Evolutionary conservation across 2,113 vertebrate genomes (phyloP).

Genomic region (Aldabrachelys gigantea): DNA sequence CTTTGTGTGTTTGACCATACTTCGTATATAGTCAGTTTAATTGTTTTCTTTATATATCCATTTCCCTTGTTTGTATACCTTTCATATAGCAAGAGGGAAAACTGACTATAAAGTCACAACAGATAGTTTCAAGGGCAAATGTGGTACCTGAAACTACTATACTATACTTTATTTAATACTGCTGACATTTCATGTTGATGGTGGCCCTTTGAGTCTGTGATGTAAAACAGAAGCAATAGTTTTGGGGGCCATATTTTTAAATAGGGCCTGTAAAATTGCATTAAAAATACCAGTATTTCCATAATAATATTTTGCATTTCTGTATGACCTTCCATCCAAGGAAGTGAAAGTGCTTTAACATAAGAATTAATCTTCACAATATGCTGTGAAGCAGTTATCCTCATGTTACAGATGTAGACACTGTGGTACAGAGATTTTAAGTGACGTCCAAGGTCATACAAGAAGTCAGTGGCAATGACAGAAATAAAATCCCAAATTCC

Average conservation of each 20-base stretch:
- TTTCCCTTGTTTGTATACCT: neutral
- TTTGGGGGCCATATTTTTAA: neutral
- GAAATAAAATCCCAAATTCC: neutral
- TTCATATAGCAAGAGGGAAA: neutral
- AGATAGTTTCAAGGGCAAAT: neutral
- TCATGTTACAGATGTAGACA: neutral
- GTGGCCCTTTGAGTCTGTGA: accelerated
- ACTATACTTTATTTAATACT: neutral
- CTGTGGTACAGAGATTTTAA: neutral
- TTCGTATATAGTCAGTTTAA: neutral
- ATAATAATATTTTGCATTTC: neutral
- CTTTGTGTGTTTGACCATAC: neutral
- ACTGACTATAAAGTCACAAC: neutral
- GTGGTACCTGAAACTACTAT: neutral
- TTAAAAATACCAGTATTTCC: neutral
- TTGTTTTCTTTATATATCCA: neutral
- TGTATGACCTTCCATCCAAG: neutral
- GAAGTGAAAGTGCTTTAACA: neutral
- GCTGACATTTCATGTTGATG: neutral
- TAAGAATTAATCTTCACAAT: neutral
- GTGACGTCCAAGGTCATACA: neutral
- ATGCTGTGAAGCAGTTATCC: neutral
- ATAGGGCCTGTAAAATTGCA: neutral
- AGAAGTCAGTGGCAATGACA: neutral
- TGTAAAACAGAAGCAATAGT: neutral